These are phyloP conservation scores for Anthonomus grandis DNA, from an alignment of 1,140 invertebrate genomes.

Conservation along the genomic window DNA sequence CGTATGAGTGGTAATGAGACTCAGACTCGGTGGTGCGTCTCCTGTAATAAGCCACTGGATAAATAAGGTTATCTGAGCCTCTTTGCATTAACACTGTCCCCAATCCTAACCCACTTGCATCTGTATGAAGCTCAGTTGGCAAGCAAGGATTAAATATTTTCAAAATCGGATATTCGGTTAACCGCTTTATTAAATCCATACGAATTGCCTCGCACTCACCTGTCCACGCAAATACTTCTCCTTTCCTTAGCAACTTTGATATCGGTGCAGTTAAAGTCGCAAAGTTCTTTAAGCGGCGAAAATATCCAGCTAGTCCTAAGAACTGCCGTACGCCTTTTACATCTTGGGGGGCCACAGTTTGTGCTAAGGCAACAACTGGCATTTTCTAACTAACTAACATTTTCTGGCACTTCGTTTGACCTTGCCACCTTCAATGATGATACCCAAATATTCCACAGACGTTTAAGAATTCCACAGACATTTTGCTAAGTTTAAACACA, in stretches of 20 bases:
- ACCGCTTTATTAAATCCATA: conserved; percentile 1
- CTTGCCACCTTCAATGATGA: not conserved
- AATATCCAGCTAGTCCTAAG: conserved; percentile 37
- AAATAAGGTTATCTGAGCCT: not conserved
- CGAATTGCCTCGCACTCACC: not conserved
- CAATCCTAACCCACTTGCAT: conserved; percentile 9
- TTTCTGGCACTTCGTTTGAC: not conserved
- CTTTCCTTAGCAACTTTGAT: not conserved
- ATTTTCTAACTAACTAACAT: too few species aligned
- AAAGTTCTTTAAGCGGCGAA: conserved; percentile 39
- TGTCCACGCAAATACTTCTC: conserved; percentile 1
- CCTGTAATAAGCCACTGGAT: conserved; percentile 6
- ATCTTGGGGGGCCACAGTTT: conserved; percentile 10
- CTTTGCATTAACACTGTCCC: conserved; percentile 5
- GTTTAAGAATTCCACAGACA: not conserved
- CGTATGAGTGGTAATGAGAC: conserved; percentile 3
- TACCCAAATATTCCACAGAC: too few species aligned
- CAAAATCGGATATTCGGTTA: not conserved
- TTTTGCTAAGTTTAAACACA: not conserved
- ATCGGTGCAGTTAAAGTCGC: conserved; percentile 33
- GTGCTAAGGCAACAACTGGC: not conserved
- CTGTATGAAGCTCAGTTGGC: not conserved
- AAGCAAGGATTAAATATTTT: conserved; percentile 3
- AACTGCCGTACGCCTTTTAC: conserved; percentile 41
- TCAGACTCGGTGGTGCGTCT: not conserved